A percentile compares a stretch with the other conserved stretches of the same genome.
phyloP scores from a whole-genome alignment of 2,797 vertebrate genomes.

The Adelosebastes latens region DNA sequence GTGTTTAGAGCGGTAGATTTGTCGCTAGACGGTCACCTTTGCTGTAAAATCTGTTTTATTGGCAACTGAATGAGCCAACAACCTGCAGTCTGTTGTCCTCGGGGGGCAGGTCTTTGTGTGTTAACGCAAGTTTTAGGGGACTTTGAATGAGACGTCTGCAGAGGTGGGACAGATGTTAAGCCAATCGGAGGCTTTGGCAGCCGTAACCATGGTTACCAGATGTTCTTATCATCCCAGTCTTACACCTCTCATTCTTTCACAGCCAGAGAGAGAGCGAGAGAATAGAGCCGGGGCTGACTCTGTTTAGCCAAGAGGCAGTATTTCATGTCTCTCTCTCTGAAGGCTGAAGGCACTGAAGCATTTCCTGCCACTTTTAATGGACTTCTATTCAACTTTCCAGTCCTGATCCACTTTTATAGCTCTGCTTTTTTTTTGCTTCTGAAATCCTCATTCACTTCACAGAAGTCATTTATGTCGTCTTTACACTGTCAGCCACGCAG shows the following conservation, averaged over 20 bases:
- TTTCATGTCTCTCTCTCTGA: conserved; percentile 43
- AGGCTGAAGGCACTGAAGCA: conserved; percentile 58
- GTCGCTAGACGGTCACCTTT: conserved; percentile 62
- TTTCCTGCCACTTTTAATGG: conserved; percentile 68
- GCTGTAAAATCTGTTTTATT: conserved; percentile 65
- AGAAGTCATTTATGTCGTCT: conserved; percentile 49
- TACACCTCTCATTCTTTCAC: conserved; percentile 30
- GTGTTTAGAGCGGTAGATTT: conserved; percentile 9
- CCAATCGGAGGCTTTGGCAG: conserved; percentile 39
- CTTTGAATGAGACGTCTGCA: conserved; percentile 25
- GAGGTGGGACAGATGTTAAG: conserved; percentile 56
- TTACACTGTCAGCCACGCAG: conserved; percentile 23
- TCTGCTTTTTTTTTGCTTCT: conserved; percentile 10
- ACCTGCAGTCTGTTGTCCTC: conserved; percentile 35
- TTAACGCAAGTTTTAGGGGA: conserved; percentile 23
- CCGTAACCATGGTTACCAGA: conserved; percentile 60
- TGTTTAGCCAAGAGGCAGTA: conserved; percentile 40
- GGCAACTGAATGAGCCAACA: conserved; percentile 50
- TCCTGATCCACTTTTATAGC: conserved; percentile 58
- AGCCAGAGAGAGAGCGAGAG: conserved; percentile 19
- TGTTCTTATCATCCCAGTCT: conserved; percentile 49
- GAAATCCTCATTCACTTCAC: conserved; percentile 56
- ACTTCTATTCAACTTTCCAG: conserved; percentile 65
- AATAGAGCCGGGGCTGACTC: conserved; percentile 20
- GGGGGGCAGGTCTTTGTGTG: conserved; percentile 3